These are phyloP conservation scores for Eupithecia subumbrata DNA, from an alignment of 2,888 invertebrate species.

Conservation along the genomic window DNA sequence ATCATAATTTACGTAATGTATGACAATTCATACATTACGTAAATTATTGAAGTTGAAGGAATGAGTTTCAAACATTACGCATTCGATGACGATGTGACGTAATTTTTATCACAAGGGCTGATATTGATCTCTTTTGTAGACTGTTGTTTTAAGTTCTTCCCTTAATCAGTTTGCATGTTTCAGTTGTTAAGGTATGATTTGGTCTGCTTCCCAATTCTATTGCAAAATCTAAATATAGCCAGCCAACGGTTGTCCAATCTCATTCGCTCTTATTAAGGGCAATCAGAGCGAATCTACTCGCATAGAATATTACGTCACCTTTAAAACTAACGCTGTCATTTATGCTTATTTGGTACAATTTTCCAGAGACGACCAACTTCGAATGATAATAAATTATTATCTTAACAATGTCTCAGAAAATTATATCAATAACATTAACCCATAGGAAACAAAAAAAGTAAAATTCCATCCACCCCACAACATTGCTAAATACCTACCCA, in stretches of 20 bases:
- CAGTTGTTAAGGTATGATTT: neutral
- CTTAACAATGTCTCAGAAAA: neutral
- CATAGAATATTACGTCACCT: slow-evolving; percentile 26
- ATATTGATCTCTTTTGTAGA: neutral
- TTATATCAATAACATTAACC: too few species aligned
- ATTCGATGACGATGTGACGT: too few species aligned
- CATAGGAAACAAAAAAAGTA: neutral
- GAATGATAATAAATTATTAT: neutral
- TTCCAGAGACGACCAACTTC: neutral
- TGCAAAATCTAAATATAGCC: slow-evolving; percentile 25
- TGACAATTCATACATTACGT: too few species aligned
- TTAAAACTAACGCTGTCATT: neutral
- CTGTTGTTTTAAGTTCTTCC: neutral
- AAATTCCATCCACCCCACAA: neutral
- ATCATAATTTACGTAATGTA: too few species aligned
- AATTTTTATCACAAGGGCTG: too few species aligned
- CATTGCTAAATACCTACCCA: too few species aligned
- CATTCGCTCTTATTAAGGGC: slow-evolving; percentile 30
- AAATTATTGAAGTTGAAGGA: too few species aligned
- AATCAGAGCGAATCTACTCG: slow-evolving; percentile 29
- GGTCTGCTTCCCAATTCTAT: neutral
- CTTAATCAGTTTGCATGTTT: neutral
- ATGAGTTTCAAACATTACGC: too few species aligned
- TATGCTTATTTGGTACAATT: neutral
- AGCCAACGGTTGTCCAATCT: neutral